These are phyloP conservation scores for Protophormia terraenovae DNA, from an alignment of 2,888 invertebrate genomes.

Conservation along the genomic window DNA sequence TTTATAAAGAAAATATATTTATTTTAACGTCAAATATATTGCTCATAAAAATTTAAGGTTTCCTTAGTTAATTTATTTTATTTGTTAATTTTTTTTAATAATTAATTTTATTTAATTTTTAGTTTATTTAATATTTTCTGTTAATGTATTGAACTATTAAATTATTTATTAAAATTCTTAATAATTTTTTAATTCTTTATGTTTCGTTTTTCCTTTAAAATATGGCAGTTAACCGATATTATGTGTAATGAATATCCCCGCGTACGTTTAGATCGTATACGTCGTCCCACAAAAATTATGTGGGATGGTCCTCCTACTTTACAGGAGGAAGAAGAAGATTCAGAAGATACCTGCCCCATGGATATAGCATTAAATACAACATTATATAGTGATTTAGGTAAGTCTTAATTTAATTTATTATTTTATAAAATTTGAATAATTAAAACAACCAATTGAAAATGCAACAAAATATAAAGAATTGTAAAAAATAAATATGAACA, in stretches of 20 bases:
- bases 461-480: no score
- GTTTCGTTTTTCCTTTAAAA: constrained; percentile 18
- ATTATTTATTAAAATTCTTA: neutral
- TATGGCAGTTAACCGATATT: constrained; percentile 78
- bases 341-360: constrained; percentile 77
- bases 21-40: no score
- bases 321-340: constrained; percentile 84
- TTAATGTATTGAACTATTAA: no score
- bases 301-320: constrained; percentile 84
- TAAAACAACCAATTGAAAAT: neutral
- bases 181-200: neutral
- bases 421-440: neutral
- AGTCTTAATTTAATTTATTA: constrained; percentile 46
- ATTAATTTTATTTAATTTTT: no score
- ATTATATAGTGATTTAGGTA: constrained; percentile 81
- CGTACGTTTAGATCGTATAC: constrained; percentile 86
- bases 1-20: no score
- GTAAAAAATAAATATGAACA: no score
- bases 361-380: constrained; percentile 80
- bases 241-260: constrained; percentile 83
- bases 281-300: constrained; percentile 82
- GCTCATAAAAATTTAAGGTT: no score
- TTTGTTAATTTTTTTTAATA: no score
- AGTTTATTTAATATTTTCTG: no score
- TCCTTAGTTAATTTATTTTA: no score